These are phyloP conservation scores for Lutraria rhynchaena DNA, from an alignment of 1,140 invertebrate genomes.

Conservation along the genomic window DNA sequence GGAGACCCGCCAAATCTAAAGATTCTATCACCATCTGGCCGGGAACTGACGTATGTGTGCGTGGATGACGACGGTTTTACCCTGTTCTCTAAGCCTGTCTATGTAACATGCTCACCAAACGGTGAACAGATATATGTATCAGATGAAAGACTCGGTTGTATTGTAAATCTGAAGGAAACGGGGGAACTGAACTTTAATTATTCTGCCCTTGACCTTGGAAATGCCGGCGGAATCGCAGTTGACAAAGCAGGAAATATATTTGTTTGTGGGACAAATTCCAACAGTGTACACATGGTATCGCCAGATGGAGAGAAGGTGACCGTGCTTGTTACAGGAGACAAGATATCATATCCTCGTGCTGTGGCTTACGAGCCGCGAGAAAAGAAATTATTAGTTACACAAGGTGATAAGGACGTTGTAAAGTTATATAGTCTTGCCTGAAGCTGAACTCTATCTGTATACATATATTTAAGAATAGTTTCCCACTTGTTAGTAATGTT, in stretches of 20 bases:
- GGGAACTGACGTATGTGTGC: slow-evolving; percentile 48
- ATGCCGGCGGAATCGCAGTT: slow-evolving; percentile 28
- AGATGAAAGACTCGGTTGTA: slow-evolving; percentile 50
- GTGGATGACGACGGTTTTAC: slow-evolving; percentile 52
- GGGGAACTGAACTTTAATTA: slow-evolving; percentile 54
- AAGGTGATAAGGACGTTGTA: slow-evolving; percentile 50
- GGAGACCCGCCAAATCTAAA: slow-evolving; percentile 52
- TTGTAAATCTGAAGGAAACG: slow-evolving; percentile 46
- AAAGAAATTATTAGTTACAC: slow-evolving; percentile 51
- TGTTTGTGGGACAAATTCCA: slow-evolving; percentile 44
- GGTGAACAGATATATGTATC: slow-evolving; percentile 36
- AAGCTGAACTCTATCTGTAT: too few species aligned
- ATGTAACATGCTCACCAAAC: slow-evolving; percentile 32
- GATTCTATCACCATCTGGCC: slow-evolving; percentile 29
- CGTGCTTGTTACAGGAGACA: slow-evolving; percentile 44
- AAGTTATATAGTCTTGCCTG: slow-evolving; percentile 46
- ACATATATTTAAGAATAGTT: too few species aligned
- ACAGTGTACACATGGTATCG: slow-evolving; percentile 41
- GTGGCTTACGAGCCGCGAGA: slow-evolving; percentile 39
- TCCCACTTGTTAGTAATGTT: too few species aligned
- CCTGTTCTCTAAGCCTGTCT: slow-evolving; percentile 53
- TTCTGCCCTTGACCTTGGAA: slow-evolving; percentile 43
- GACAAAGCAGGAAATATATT: slow-evolving; percentile 46
- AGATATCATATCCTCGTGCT: slow-evolving; percentile 48
- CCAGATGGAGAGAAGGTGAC: slow-evolving; percentile 36